These are phyloP conservation scores for Gallinago nigripennis DNA, from an alignment of 2,797 vertebrate genomes.

Conservation along the genomic window DNA sequence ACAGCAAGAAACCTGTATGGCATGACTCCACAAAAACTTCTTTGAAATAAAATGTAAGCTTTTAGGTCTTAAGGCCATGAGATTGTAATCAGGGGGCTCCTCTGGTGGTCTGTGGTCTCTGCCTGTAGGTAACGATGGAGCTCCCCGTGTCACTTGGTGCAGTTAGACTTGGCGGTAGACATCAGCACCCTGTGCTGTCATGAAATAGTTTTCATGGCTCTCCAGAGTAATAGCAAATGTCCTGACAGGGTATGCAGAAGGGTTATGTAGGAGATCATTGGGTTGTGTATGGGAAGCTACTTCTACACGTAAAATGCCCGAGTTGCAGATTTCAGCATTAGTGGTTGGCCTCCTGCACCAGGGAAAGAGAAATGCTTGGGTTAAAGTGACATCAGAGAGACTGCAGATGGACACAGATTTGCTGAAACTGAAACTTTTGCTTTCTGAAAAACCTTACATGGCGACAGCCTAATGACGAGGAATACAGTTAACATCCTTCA, in stretches of 20 bases:
- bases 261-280: not conserved
- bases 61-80: not conserved
- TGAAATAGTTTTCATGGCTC: not conserved
- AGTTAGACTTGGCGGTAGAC: not conserved
- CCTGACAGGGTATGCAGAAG: fast-evolving
- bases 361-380: not conserved
- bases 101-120: not conserved
- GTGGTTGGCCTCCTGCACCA: not conserved
- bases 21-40: not conserved
- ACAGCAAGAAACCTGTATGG: not conserved
- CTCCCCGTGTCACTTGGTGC: fast-evolving
- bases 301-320: fast-evolving
- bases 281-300: not conserved
- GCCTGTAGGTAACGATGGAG: fast-evolving
- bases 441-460: not conserved
- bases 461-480: not conserved
- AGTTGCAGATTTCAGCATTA: not conserved
- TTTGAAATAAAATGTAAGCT: not conserved
- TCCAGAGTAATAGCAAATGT: not conserved
- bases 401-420: not conserved
- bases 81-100: not conserved
- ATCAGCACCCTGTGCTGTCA: not conserved
- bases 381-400: not conserved
- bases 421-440: not conserved
- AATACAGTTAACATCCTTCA: not conserved